Percentiles rank a stretch among this genome's conserved stretches.
Evolutionary conservation across 2,113 vertebrate species (phyloP).

Genomic region (rabbit (Oryctolagus cuniculus)): mOryCun1.1 NC_091444.1:66324001-66324500

Average conservation of each 20-base stretch:
- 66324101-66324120: not conserved
- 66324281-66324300: not conserved
- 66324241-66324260: not conserved
- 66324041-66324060: too few relatives aligned
- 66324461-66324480: not conserved
- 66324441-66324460: not conserved
- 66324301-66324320: not conserved
- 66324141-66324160: not conserved
- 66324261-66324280: not conserved
- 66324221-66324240: not conserved
- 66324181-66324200: not conserved
- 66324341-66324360: not conserved
- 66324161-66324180: not conserved
- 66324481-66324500: not conserved
- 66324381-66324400: not conserved
- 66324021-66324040: too few relatives aligned
- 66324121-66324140: not conserved
- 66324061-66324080: too few relatives aligned
- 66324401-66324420: rapidly evolving
- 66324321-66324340: not conserved
- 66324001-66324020: too few relatives aligned
- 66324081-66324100: too few relatives aligned
- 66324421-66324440: not conserved
- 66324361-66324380: not conserved
- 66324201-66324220: not conserved